Evolutionary conservation across 2,797 vertebrate species (phyloP), one percentile per base, ranked within the genome.

Genomic region (Anguilla obscura): DNA sequence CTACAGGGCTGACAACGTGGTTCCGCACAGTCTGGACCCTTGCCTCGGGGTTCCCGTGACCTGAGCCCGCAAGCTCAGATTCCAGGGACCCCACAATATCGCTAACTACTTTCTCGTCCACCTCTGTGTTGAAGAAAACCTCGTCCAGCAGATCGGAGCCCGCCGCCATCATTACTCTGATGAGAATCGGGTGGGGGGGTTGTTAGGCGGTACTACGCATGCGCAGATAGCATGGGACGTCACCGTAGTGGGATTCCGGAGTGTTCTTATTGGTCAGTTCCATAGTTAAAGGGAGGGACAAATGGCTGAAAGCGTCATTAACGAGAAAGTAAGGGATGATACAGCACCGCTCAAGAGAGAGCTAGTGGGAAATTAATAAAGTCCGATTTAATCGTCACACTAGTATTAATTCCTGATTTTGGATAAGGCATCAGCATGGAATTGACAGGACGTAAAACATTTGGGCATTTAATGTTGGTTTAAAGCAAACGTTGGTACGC

Each of bases 151-250:
- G 96, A 94, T 96, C 97, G 92, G 95, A 95, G 92, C 96, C 97
- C 93, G 96, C 96, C 98, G 98, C 98, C 98, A 99, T 99, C 98
- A 99, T 99, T 97, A 95, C 96, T 96, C 96, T 95, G 95, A 94
- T 91, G 93, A 92, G 94, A 94, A 94, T 95, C 93, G 88, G 90
- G 24, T 9, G 91, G 90, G 93, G 89, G 91, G 84, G 85, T 90
- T 94, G 91, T 90, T 92, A 90, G 45, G 91, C 82, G 93, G 94
- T 92, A 89, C 0, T 93, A 93, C 94, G 94, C 93, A 9, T 92
- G 95, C 92, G 94, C 90, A 93, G 79, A 88, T 3, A 85, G 82
- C 87, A 82, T 80, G 33, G 18, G 89, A 90, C 92, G 90, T n/a
- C 91, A 91, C 87, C 27, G 66, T 8, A 84, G 45, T 74, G 92